A percentile compares a stretch with the other conserved stretches of the same genome.
Evolutionary conservation across 1,140 invertebrate species (phyloP).

Genomic region (Hyposmocoma kahamanoa): DNA sequence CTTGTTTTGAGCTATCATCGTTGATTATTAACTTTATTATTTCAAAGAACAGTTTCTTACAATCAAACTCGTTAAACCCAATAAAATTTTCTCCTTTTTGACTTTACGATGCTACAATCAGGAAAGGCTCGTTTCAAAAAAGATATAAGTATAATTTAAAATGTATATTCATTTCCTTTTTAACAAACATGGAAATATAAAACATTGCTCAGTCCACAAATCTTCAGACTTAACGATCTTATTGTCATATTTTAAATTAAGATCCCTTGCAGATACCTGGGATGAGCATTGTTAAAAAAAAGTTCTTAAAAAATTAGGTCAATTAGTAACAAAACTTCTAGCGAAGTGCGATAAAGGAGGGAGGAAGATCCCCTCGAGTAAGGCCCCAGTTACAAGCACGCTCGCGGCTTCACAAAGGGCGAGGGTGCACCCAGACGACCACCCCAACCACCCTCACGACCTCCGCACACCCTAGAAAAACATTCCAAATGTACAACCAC

Average conservation of each 20-base stretch:
- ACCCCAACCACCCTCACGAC: conserved; percentile 21
- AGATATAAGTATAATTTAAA: too few species aligned
- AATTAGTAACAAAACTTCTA: conserved; percentile 54
- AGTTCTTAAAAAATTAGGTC: conserved; percentile 55
- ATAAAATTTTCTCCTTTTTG: too few species aligned
- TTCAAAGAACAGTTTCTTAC: too few species aligned
- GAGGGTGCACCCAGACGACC: conserved; percentile 41
- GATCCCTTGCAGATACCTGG: conserved; percentile 23
- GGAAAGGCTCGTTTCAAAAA: too few species aligned
- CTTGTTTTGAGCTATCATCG: too few species aligned
- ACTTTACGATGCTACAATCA: too few species aligned
- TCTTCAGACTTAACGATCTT: conserved; percentile 33
- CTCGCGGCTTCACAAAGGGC: conserved; percentile 46
- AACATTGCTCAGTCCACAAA: too few species aligned
- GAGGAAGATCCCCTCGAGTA: conserved; percentile 19
- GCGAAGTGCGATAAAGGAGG: conserved; percentile 29
- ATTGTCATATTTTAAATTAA: conserved; percentile 37
- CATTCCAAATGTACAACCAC: not conserved
- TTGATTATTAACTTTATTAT: too few species aligned
- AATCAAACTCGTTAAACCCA: too few species aligned
- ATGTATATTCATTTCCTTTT: too few species aligned
- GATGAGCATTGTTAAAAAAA: conserved; percentile 26
- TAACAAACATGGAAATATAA: too few species aligned
- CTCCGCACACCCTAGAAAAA: not conserved
- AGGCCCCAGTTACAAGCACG: conserved; percentile 29